Evolutionary conservation across 2,888 invertebrate genomes (phyloP).

Genomic region (Oegoconia quadripuncta): DNA sequence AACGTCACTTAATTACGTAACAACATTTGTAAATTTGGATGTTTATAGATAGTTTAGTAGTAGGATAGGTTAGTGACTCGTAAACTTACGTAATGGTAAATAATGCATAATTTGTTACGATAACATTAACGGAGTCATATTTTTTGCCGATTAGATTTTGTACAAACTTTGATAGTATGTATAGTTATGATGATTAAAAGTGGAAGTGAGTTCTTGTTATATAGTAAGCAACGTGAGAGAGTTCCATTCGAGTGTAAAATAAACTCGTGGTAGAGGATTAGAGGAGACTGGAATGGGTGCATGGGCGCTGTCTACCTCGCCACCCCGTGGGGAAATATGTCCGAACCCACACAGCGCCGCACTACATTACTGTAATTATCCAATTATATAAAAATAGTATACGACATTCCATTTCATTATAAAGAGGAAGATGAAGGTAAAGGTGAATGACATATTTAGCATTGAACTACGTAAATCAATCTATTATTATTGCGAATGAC

Average conservation of each 20-base stretch:
- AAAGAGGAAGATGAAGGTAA: slow-evolving; percentile 9
- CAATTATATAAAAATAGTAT: slow-evolving; percentile 59
- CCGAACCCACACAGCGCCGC: slow-evolving; percentile 57
- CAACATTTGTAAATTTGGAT: background rate
- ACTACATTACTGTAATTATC: slow-evolving; percentile 75
- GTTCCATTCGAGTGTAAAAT: slow-evolving; percentile 34
- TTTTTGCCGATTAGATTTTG: too few relatives aligned
- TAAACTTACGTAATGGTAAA: slow-evolving; percentile 1
- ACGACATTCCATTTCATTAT: slow-evolving; percentile 32
- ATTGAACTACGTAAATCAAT: too few relatives aligned
- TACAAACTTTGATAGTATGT: too few relatives aligned
- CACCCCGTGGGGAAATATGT: slow-evolving; percentile 54
- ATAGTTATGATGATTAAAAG: background rate
- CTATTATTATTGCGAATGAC: too few relatives aligned
- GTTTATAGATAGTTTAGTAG: background rate
- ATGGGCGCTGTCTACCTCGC: slow-evolving; percentile 32
- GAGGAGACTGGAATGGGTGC: slow-evolving; percentile 36
- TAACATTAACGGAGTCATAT: too few relatives aligned
- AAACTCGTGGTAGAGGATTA: slow-evolving; percentile 39
- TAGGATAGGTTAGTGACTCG: slow-evolving; percentile 12
- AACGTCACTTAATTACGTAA: background rate
- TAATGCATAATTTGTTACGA: background rate
- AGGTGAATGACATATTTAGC: slow-evolving; percentile 8
- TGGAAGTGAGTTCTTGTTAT: background rate
- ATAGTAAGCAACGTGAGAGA: background rate